Evolutionary conservation across 92 coral and sea anemone genomes (phyloP).

Genomic region (Meandrina meandrites): DNA sequence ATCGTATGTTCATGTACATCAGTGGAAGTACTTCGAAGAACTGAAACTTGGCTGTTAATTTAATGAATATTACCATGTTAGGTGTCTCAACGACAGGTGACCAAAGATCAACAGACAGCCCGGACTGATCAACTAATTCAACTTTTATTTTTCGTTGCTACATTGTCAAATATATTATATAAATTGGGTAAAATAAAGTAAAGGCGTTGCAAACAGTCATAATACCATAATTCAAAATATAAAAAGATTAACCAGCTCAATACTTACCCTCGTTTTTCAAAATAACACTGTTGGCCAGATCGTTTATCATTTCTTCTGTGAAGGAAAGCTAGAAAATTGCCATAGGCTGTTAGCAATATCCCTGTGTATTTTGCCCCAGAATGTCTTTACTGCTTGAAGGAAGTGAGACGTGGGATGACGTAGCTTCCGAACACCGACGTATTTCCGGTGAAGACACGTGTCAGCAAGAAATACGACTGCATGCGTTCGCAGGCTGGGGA

Average conservation of each 20-base stretch:
- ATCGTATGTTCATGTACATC: too few species aligned
- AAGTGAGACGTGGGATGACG: background rate
- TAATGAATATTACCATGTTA: background rate
- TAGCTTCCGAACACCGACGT: too few species aligned
- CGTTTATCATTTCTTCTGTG: background rate
- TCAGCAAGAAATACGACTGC: too few species aligned
- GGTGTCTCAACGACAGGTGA: conserved; percentile 10
- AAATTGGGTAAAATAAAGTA: background rate
- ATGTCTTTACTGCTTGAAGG: background rate
- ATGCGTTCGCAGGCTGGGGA: too few species aligned
- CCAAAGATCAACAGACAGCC: conserved; percentile 23
- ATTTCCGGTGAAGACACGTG: too few species aligned
- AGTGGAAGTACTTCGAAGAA: background rate
- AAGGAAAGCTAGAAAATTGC: background rate
- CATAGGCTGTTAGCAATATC: background rate
- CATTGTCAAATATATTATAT: background rate
- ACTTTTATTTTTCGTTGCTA: background rate
- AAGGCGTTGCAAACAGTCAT: background rate
- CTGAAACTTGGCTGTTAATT: background rate
- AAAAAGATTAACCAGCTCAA: too few species aligned
- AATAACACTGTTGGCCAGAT: background rate
- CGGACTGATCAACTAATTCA: background rate
- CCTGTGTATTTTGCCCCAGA: background rate
- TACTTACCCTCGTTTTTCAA: too few species aligned
- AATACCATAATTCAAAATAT: background rate